A percentile compares a stretch with the other conserved stretches of the same genome.
These are phyloP conservation scores for Epistrophella euchroma DNA, from an alignment of 2,888 invertebrate species.

Conservation along the genomic window DNA sequence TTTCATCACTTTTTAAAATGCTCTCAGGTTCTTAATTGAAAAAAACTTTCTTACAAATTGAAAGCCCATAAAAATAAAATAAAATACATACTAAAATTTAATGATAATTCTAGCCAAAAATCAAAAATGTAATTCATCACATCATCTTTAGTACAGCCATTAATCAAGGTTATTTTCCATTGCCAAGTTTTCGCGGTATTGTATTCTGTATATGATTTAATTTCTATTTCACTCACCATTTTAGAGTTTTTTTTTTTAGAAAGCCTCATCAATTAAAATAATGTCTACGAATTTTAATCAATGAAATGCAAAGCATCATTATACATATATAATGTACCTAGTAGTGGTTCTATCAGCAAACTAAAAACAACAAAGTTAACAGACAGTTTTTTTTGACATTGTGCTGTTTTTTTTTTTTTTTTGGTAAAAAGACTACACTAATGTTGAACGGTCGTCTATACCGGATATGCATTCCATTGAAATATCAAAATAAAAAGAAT, in stretches of 20 bases:
- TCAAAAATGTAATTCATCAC: conserved; percentile 28
- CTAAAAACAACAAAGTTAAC: conserved; percentile 51
- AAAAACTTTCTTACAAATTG: not conserved
- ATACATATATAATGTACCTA: not conserved
- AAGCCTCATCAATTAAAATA: conserved; percentile 48
- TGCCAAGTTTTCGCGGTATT: conserved; percentile 45
- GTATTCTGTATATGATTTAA: not conserved
- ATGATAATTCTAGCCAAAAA: conserved; percentile 28
- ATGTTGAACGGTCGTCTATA: conserved; percentile 62
- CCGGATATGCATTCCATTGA: conserved; percentile 70
- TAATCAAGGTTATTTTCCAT: conserved; percentile 53
- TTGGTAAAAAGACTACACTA: conserved; percentile 19
- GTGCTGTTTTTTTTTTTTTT: conserved; percentile 9
- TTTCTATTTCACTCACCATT: conserved; percentile 21
- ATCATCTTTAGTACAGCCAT: not conserved
- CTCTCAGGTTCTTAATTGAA: not conserved
- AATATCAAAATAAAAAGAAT: conserved; percentile 43
- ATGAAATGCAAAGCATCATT: conserved; percentile 50
- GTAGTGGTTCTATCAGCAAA: not conserved
- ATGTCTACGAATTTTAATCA: conserved; percentile 65
- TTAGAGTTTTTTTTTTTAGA: conserved; percentile 10
- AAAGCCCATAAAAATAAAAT: not conserved
- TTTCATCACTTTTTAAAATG: conserved; percentile 23
- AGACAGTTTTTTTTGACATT: conserved; percentile 28
- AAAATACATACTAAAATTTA: not conserved